Percentiles rank a stretch among this genome's conserved stretches.
phyloP scores from a whole-genome alignment of 2,888 invertebrate species.

The Athrips mouffetella region DNA sequence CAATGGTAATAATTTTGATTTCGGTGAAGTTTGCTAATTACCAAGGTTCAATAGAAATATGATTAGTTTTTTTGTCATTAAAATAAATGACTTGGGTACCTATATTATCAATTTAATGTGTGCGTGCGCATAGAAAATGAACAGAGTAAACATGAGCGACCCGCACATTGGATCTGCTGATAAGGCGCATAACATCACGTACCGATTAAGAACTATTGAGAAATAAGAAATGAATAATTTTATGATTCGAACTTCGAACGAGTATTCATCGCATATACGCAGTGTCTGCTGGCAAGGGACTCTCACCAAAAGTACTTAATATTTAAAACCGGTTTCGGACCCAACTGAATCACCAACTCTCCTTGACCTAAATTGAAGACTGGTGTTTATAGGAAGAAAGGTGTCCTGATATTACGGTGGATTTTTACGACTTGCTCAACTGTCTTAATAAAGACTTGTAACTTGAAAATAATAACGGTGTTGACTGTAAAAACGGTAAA shows the following conservation, averaged over 20 bases:
- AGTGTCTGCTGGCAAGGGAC: conserved; percentile 16
- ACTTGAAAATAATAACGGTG: conserved; percentile 16
- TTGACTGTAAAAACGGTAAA: conserved; percentile 12
- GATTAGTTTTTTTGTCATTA: too few relatives aligned
- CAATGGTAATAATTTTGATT: too few relatives aligned
- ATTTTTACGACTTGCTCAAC: conserved; percentile 2
- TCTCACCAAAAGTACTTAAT: conserved; percentile 34
- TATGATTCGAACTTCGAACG: neutral
- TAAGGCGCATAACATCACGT: conserved; percentile 38
- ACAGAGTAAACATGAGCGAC: conserved; percentile 35
- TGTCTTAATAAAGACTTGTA: neutral
- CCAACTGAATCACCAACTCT: conserved; percentile 51
- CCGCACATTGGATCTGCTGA: conserved; percentile 26
- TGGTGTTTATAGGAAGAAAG: conserved; percentile 39
- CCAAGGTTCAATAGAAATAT: too few relatives aligned
- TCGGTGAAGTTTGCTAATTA: too few relatives aligned
- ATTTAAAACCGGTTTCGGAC: conserved; percentile 56
- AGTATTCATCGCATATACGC: conserved; percentile 7
- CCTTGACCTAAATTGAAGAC: conserved; percentile 59
- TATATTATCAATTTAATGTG: neutral
- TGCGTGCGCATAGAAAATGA: conserved; percentile 12
- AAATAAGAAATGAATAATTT: neutral
- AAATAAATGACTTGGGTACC: too few relatives aligned
- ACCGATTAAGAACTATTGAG: conserved; percentile 20
- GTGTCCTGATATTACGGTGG: conserved; percentile 31